Evolutionary conservation across 2,113 vertebrate species (phyloP).

Genomic region (Calidris pygmaea): DNA sequence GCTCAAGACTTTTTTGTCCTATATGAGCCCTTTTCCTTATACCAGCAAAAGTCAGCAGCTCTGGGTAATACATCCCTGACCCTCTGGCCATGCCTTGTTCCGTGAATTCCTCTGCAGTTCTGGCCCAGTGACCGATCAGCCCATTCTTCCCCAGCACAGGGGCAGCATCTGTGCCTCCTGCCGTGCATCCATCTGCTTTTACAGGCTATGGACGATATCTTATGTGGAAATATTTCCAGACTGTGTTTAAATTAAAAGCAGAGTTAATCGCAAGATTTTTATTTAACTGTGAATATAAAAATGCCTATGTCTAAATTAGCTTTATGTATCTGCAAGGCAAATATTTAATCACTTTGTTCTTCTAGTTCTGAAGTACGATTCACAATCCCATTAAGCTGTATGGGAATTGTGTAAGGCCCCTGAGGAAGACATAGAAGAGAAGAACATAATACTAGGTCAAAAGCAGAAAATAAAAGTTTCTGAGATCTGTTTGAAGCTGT

Average conservation of each 20-base stretch:
- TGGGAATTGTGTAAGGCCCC: not conserved
- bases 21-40: not conserved
- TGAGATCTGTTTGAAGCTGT: not conserved
- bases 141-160: not conserved
- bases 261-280: not conserved
- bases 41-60: not conserved
- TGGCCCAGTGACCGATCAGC: not conserved
- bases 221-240: not conserved
- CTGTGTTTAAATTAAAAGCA: not conserved
- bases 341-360: not conserved
- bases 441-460: not conserved
- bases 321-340: not conserved
- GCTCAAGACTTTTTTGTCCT: not conserved
- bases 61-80: not conserved
- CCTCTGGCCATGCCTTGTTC: fast-evolving
- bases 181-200: not conserved
- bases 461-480: not conserved
- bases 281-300: not conserved
- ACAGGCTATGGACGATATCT: not conserved
- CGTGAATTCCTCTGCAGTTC: not conserved
- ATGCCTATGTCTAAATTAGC: not conserved
- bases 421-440: not conserved
- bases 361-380: not conserved
- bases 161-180: not conserved
- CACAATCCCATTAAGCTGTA: not conserved